Evolutionary conservation across 2,888 invertebrate species (phyloP), one percentile per base, ranked within the genome.

Genomic region (Tiphia femorata): DNA sequence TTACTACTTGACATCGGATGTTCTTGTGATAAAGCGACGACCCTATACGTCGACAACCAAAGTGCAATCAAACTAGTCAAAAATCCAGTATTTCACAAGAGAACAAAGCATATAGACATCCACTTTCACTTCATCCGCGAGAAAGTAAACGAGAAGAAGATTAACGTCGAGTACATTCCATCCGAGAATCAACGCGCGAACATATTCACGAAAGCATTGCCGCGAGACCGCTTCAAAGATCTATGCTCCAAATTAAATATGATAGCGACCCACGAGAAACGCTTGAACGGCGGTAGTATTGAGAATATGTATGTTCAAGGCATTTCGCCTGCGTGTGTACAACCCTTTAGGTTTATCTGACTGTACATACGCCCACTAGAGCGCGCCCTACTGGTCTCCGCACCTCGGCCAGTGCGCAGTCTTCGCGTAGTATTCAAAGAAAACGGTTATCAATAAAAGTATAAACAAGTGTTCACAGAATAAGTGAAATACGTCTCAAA

Each of bases 101-200:
- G 69, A 12, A 69, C 62, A 0, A 73, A 70, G n/a, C 72, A 73
- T 17, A 73, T 73, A 21, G 62, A 61, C 21, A 25, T 71, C 2
- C 19, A 44, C 6, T 50, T 49, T 29, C 56, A 66, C 16, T 71
- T 58, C 30, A 43, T 69, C 0, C 33, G 67, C 5, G 59, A 70
- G 35, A 59, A 52, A 44, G 30, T 40, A 5, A 17, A 35, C 2
- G 42, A 51, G 0, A 46, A 37, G 19, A 37, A 49, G 16, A 29
- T 72, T 1, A n/a, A n/a, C 3, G 37, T 68, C 0, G 23, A 49
- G 10, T 64, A 64, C 30, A 30, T 62, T 12, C 42, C 49, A n/a
- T 25, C 58, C 0, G 19, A 46, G 1, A 17, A 48, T 10, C 64
- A 63, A 33, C 12, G 48, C 1, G 67, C 70, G 1, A 62, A 72